Percentiles rank a stretch among this genome's conserved stretches.
phyloP scores from a whole-genome alignment of 2,888 invertebrate genomes.

The Rhamnusium bicolor region DNA sequence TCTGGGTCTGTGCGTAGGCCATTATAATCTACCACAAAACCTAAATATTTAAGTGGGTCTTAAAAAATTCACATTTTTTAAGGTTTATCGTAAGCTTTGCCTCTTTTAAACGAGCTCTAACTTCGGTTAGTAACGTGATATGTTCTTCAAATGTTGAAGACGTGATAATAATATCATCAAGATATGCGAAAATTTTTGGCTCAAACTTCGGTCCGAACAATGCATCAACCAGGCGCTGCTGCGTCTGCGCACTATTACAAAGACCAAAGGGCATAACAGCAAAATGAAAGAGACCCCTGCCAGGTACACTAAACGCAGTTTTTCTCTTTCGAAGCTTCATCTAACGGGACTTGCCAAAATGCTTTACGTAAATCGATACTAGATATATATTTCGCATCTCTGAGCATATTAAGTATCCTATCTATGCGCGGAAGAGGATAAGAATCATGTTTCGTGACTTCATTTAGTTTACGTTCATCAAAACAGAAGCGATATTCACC shows the following conservation, averaged over 20 bases:
- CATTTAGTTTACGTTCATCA: too few species aligned
- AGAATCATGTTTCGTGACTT: too few species aligned
- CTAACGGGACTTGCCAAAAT: too few species aligned
- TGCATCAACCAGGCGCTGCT: slow-evolving; percentile 44
- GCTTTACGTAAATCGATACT: too few species aligned
- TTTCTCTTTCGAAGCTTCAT: not conserved
- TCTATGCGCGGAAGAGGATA: too few species aligned
- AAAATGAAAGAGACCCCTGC: too few species aligned
- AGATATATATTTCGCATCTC: too few species aligned
- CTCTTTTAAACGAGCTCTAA: slow-evolving; percentile 39
- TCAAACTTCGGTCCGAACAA: too few species aligned
- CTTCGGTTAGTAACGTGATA: slow-evolving; percentile 44
- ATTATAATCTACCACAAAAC: slow-evolving; percentile 50
- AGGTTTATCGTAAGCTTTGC: slow-evolving; percentile 55
- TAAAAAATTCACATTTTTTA: slow-evolving; percentile 55
- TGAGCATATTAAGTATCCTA: not conserved
- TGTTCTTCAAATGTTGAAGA: slow-evolving; percentile 51
- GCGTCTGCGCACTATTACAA: not conserved
- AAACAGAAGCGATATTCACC: slow-evolving; percentile 36
- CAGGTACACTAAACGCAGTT: not conserved
- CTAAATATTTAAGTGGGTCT: slow-evolving; percentile 52
- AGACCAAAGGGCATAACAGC: too few species aligned
- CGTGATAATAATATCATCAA: slow-evolving; percentile 55
- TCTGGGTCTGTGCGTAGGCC: too few species aligned
- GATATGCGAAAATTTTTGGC: too few species aligned